Percentiles rank a stretch among this genome's conserved stretches.
Conservation (phyloP, 1,140 invertebrate genomes). For the Proctacanthus coquilletti region DNA sequence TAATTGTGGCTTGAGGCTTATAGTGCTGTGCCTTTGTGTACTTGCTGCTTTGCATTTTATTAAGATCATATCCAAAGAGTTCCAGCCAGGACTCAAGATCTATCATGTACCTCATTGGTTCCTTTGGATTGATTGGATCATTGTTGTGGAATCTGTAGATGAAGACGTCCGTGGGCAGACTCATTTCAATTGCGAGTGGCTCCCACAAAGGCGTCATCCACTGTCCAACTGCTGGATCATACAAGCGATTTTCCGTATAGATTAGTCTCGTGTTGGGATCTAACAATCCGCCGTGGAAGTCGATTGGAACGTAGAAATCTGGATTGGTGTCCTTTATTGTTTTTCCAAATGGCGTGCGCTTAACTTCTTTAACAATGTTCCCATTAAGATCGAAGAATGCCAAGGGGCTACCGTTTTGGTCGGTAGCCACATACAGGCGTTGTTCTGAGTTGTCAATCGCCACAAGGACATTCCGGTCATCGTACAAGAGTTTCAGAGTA, state of each 20-base stretch:
- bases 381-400: slow-evolving; percentile 83
- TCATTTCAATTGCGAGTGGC: slow-evolving; percentile 60
- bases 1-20: slow-evolving; percentile 55
- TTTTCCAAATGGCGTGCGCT: slow-evolving; percentile 78
- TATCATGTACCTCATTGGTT: slow-evolving; percentile 64
- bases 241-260: slow-evolving; percentile 58
- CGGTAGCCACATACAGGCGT: slow-evolving; percentile 79
- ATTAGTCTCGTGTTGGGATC: slow-evolving; percentile 72
- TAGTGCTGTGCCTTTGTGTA: slow-evolving; percentile 63
- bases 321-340: slow-evolving; percentile 81
- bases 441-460: slow-evolving; percentile 67
- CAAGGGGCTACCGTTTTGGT: slow-evolving; percentile 82
- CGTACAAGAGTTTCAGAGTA: slow-evolving; percentile 72
- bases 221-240: slow-evolving; percentile 83
- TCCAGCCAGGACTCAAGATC: slow-evolving; percentile 71
- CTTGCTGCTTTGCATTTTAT: slow-evolving; percentile 67
- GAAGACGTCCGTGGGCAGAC: slow-evolving; percentile 73
- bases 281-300: slow-evolving; percentile 82
- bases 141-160: slow-evolving; percentile 85
- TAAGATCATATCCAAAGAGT: slow-evolving; percentile 74
- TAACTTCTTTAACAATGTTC: slow-evolving; percentile 78
- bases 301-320: slow-evolving; percentile 77
- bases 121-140: slow-evolving; percentile 73
- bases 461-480: slow-evolving; percentile 66
- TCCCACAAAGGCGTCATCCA: slow-evolving; percentile 92